Percentiles rank a stretch among this genome's conserved stretches.
phyloP scores from a whole-genome alignment of 2,888 invertebrate species.

The Aporophyla nigra region DNA sequence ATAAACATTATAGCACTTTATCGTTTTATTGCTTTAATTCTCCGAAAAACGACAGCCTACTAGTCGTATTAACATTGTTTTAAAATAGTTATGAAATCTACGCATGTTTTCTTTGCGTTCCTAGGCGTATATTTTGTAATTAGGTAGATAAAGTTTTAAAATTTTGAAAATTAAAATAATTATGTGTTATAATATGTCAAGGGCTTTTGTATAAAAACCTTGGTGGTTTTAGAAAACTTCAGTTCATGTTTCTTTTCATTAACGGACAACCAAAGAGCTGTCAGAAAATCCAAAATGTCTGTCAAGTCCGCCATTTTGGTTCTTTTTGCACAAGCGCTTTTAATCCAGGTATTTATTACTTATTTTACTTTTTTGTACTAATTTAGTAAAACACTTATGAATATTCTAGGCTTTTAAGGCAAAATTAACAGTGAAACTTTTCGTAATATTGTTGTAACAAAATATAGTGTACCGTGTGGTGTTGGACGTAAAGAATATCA shows the following conservation, averaged over 20 bases:
- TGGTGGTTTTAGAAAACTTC: not conserved
- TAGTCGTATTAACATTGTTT: slow-evolving; percentile 2
- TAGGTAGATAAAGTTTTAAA: slow-evolving; percentile 6
- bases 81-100: not conserved
- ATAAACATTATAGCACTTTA: not conserved
- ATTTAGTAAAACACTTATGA: not conserved
- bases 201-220: slow-evolving; percentile 25
- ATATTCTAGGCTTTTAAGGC: not conserved
- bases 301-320: slow-evolving; percentile 34
- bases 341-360: slow-evolving; percentile 45
- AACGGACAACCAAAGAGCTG: not conserved
- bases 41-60: not conserved
- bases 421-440: not conserved
- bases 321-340: slow-evolving; percentile 48
- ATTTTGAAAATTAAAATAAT: slow-evolving; percentile 4
- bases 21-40: slow-evolving; percentile 5
- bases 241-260: slow-evolving; percentile 4
- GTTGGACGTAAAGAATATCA: too few species aligned
- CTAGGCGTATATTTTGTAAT: slow-evolving; percentile 25
- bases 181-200: slow-evolving; percentile 7
- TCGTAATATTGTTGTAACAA: too few species aligned
- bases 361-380: not conserved
- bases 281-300: slow-evolving; percentile 34
- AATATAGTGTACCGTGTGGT: not conserved
- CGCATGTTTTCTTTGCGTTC: slow-evolving; percentile 18